Evolutionary conservation across 2,797 vertebrate species (phyloP), one percentile per base, ranked within the genome.

Genomic region (Poecilia picta): DNA sequence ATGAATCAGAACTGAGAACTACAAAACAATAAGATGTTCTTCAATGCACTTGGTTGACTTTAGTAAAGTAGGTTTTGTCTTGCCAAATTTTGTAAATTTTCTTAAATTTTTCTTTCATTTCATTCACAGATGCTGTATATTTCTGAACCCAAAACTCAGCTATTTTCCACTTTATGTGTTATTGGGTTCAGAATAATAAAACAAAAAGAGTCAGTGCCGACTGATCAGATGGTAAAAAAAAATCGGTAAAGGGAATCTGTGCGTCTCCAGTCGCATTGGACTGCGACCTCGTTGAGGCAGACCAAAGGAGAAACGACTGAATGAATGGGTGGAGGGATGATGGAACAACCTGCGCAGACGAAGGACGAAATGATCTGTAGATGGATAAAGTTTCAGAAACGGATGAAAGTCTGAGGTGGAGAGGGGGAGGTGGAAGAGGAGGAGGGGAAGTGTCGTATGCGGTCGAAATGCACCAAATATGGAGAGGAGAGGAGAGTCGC

Each of bases 381-480:
- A 66, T 74, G 28, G 36, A 74, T 36, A 31, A 7, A 28, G 62
- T 72, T 23, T 53, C 73, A 45, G 47, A 31, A 46, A 25, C 45
- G 57, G 36, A 36, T 49, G 0, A 83, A 45, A 72, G n/a, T n/a
- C 68, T 46, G 25, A 28, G 2, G 43, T 0, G 2, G 2, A 33
- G 8, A 8, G 20, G 20, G 8, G 6, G 18, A 2, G 16, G 7
- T 47, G 46, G 41, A 10, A 15, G 46, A 49, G 20, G 8, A 53
- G 8, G 49, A 8, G 20, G 20, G 20, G 8, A 53, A 25, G 51
- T 25, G 51, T 25, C 15, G 68, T 4, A 31, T 13, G 43, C 25
- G 53, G 68, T 49, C 70, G 71, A 68, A 83, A 68, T 74, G 53
- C 70, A 79, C 33, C 46, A 71, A 31, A 74, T 82, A 75, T 79